phyloP scores from a whole-genome alignment of 2,113 vertebrate genomes.

The Laticauda laticaudata region DNA sequence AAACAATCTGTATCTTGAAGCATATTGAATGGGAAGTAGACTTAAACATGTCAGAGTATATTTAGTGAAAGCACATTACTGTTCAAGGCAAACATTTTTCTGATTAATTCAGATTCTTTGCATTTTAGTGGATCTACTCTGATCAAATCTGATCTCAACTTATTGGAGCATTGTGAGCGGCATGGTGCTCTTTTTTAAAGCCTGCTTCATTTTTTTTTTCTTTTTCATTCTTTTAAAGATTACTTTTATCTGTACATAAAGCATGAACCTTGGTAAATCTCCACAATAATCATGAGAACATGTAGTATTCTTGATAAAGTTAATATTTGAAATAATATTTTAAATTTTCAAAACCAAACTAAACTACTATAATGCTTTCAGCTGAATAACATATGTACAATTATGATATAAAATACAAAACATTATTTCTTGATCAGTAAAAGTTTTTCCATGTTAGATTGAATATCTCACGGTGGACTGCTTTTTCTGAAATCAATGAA shows the following conservation, averaged over 20 bases:
- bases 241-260: not conserved
- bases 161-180: not conserved
- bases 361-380: not conserved
- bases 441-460: rapidly evolving
- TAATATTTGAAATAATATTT: not conserved
- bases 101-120: not conserved
- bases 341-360: not conserved
- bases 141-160: not conserved
- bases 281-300: not conserved
- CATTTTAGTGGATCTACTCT: not conserved
- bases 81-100: not conserved
- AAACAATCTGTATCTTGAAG: not conserved
- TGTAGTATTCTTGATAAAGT: not conserved
- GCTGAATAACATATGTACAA: not conserved
- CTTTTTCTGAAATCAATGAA: not conserved
- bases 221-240: not conserved
- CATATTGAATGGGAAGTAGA: not conserved
- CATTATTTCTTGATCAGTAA: rapidly evolving
- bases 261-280: not conserved
- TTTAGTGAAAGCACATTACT: not conserved
- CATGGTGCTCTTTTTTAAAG: not conserved
- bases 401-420: slow-evolving; percentile 1
- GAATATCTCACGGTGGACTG: not conserved
- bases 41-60: not conserved
- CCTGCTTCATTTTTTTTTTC: not conserved